Evolutionary conservation across 1,140 invertebrate species (phyloP), one percentile per base, ranked within the genome.

Genomic region (Drosophila tani): DNA sequence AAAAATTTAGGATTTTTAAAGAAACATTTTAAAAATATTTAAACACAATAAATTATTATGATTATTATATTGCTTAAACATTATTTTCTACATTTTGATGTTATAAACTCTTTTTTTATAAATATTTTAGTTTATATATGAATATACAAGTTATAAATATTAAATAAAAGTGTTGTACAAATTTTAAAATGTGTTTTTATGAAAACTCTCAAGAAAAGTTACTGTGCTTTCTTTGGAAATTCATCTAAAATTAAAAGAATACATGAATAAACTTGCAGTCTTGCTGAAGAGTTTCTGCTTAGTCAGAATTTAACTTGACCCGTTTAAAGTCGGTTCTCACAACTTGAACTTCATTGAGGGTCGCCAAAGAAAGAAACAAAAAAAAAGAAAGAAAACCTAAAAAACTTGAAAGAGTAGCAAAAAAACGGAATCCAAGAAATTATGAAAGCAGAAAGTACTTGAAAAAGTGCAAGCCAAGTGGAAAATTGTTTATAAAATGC

Each of bases 291-390:
- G 21, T 17, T 74, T 73, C 38, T 73, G 70, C 68, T 38, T 35
- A 21, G 21, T 60, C 21, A 70, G 53, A 2, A 1, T 8, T 59
- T 21, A 50, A 29, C 68, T 21, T 73, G 70, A 73, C 70, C 56
- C 19, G 51, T 7, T 43, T 59, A 15, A 12, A 11, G 67, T 43
- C 17, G 38, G 69, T 60, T 50, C 46, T 71, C 68, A 74, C 64
- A 73, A 74, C 70, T 74, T 74, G 70, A 74, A 74, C 70, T 74
- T 74, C 51, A 58, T 49, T 49, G 67, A 66, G 17, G 47, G 67
- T 24, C 64, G 21, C 9, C 11, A 11, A 7, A 56, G 27, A 43
- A 41, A 24, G n/a, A 57, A 40, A 6, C 5, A 29, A 29, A 43
- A 41, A 9, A 9, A 9, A 29, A 29, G 5, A 2, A 11, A 35